Base-by-base conservation (phyloP, 2,888 invertebrate genomes). In the Kuschelorhynchus macadamiae region DNA sequence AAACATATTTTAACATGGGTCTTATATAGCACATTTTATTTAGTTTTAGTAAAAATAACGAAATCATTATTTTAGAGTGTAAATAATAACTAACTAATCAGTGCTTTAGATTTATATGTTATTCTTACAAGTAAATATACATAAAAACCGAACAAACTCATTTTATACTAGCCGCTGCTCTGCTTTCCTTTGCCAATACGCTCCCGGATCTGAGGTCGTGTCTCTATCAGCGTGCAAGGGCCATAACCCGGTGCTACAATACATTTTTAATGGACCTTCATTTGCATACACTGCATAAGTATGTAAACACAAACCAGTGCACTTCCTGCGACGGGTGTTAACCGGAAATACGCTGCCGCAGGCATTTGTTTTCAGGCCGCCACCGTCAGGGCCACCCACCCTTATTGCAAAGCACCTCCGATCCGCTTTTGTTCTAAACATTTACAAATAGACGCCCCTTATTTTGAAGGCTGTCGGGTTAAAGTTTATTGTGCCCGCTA, bases 251-350 rank as follows among this genome's bases (percentile, higher is more conserved):
- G 72, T 76, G 67, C 76, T 79, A 79, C 76, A 75, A 76, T 76
- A 77, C 75, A 79, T 79, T 79, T 80, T 80, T 79, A 79, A 80
- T 76, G 77, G n/a, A 74, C 73, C 60, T 70, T 68, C 77, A 79
- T 79, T 80, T 79, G 78, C 79, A 79, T 79, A 76, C 74, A 71
- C 74, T 72, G 77, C 76, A 77, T 76, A 77, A 78, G 77, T 78
- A 78, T 76, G 79, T 80, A 79, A 80, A 79, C 79, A 77, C 76
- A 77, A 78, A 77, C 76, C 79, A 53, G 74, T 78, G 79, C 79
- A 79, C 77, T 79, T 80, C 80, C 80, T 63, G 79, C 73, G 71
- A 72, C 73, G 77, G 78, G 78, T 77, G 79, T 79, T 74, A 77
- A 77, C 78, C 78, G 79, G 79, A 80, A 78, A 77, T 73, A 73